These are phyloP conservation scores for human DNA, from an alignment of 2,113 vertebrate genomes.

Conservation along the genomic window GRCh38 chrY:6134001-6134500, in stretches of 20 bases:
- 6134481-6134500: too few species aligned
- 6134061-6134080: neutral
- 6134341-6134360: neutral
- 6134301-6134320: neutral
- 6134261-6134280: neutral
- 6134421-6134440: neutral
- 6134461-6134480: neutral
- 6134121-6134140: neutral
- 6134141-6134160: neutral
- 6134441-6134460: slow-evolving; percentile 18
- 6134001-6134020: neutral
- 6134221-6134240: neutral
- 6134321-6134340: neutral
- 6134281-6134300: neutral
- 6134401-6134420: neutral
- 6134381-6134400: neutral
- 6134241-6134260: neutral
- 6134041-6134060: neutral
- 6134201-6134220: neutral
- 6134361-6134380: neutral
- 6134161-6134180: neutral
- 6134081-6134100: neutral
- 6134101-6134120: neutral
- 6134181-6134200: neutral
- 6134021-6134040: neutral